A percentile compares a stretch with the other conserved stretches of the same genome.
Evolutionary conservation across 1,140 invertebrate species (phyloP).

Genomic region (Physella acuta): DNA sequence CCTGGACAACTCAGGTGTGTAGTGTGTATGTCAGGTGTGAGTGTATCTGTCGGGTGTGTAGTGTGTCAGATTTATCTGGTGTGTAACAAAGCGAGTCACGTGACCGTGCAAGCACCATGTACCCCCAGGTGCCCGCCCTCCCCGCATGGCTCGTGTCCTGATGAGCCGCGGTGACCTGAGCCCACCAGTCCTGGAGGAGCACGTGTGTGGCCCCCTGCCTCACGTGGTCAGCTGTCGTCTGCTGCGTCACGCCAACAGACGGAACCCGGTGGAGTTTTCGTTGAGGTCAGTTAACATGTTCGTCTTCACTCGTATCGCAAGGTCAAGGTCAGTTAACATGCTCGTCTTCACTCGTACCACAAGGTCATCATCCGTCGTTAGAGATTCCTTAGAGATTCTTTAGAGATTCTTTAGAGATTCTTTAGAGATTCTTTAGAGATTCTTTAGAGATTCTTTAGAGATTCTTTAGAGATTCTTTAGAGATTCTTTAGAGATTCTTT

Average conservation of each 20-base stretch:
- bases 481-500: too few relatives aligned
- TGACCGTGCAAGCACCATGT: not conserved
- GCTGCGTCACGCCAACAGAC: not conserved
- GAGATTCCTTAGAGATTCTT: too few relatives aligned
- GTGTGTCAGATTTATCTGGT: not conserved
- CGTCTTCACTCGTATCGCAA: too few relatives aligned
- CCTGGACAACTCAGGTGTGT: not conserved
- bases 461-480: too few relatives aligned
- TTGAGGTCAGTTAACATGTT: constrained; percentile 1
- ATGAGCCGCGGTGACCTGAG: constrained; percentile 41
- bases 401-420: too few relatives aligned
- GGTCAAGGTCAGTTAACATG: too few relatives aligned
- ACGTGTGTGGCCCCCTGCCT: constrained; percentile 42
- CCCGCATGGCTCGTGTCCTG: constrained; percentile 38
- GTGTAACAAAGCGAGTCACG: not conserved
- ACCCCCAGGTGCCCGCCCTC: constrained; percentile 28
- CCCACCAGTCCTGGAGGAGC: constrained; percentile 46
- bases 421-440: too few relatives aligned
- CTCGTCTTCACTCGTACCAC: too few relatives aligned
- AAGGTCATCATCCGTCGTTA: too few relatives aligned
- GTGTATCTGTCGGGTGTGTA: not conserved
- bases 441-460: too few relatives aligned
- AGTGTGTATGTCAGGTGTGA: not conserved
- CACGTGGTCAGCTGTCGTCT: constrained; percentile 8
- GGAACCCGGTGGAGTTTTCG: not conserved